phyloP scores from a whole-genome alignment of 1,140 invertebrate genomes.

The Zophobas atratus region DNA sequence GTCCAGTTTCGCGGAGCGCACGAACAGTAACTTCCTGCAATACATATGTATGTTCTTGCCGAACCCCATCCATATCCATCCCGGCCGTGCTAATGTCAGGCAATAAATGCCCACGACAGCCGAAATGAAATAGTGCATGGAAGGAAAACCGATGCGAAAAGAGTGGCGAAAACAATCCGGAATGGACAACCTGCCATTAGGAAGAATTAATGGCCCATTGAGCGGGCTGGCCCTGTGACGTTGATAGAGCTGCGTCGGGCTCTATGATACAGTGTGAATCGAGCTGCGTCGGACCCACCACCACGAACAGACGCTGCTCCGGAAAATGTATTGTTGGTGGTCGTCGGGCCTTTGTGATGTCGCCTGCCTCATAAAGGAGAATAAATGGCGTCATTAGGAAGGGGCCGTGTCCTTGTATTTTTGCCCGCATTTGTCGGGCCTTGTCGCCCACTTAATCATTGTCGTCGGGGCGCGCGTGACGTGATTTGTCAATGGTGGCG shows the following conservation, averaged over 20 bases:
- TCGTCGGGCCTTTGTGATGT: conserved; percentile 62
- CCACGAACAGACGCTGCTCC: conserved; percentile 58
- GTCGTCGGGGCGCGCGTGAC: conserved; percentile 62
- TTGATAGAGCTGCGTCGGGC: conserved; percentile 31
- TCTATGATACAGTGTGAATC: conserved; percentile 47
- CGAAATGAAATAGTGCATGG: not conserved
- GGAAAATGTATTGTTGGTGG: conserved; percentile 60
- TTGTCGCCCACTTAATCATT: conserved; percentile 64
- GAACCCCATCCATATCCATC: no score
- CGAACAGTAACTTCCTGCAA: no score
- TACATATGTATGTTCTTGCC: no score
- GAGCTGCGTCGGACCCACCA: conserved; percentile 40
- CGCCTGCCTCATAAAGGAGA: conserved; percentile 63
- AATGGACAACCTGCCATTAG: conserved; percentile 13
- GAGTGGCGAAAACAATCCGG: not conserved
- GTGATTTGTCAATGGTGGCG: conserved; percentile 60
- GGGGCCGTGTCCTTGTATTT: conserved; percentile 64
- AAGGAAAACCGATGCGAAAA: not conserved
- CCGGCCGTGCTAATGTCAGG: no score
- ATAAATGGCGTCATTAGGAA: conserved; percentile 64
- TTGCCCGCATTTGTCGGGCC: conserved; percentile 63
- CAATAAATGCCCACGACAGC: no score
- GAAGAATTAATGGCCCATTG: conserved; percentile 10
- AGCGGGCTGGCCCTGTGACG: conserved; percentile 2
- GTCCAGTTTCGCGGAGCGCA: no score